phyloP scores from a whole-genome alignment of 1,140 invertebrate genomes.

The Prorops nasuta region DNA sequence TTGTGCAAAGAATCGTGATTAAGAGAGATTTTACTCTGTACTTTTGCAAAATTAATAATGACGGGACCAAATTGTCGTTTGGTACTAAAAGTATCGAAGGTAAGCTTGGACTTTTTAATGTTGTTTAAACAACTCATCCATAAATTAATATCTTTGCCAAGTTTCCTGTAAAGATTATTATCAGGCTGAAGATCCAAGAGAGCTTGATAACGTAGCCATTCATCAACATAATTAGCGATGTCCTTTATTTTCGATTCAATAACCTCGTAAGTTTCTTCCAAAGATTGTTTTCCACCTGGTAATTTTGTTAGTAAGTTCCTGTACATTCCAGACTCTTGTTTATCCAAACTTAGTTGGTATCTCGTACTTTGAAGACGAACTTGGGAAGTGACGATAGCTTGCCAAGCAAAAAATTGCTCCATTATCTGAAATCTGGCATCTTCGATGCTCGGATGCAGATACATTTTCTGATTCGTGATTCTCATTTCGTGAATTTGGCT shows the following conservation, averaged over 20 bases:
- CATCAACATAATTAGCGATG: constrained; percentile 88
- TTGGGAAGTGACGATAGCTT: constrained; percentile 93
- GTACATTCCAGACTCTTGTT: constrained; percentile 86
- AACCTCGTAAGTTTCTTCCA: constrained; percentile 87
- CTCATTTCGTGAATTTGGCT: constrained; percentile 91
- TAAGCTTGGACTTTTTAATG: constrained; percentile 95
- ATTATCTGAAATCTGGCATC: constrained; percentile 93
- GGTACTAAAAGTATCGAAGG: constrained; percentile 98
- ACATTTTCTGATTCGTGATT: constrained; percentile 98
- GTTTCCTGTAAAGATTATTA: constrained; percentile 84
- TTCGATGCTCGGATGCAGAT: constrained; percentile 91
- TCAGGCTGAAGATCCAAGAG: constrained; percentile 98
- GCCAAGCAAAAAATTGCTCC: constrained; percentile 96
- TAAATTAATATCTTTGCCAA: constrained; percentile 89
- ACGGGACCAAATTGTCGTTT: constrained; percentile 94
- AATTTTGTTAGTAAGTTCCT: constrained; percentile 89
- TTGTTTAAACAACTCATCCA: constrained; percentile 99
- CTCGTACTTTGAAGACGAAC: constrained; percentile 83
- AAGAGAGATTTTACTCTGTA: constrained; percentile 97
- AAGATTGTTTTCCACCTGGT: constrained; percentile 70
- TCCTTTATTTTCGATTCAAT: constrained; percentile 90
- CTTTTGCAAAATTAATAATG: constrained; percentile 98
- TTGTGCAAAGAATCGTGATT: constrained; percentile 99
- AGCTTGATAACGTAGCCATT: constrained; percentile 95
- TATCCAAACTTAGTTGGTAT: constrained; percentile 86